Conservation (phyloP, 1,140 invertebrate genomes). For the Formica selysi region DNA sequence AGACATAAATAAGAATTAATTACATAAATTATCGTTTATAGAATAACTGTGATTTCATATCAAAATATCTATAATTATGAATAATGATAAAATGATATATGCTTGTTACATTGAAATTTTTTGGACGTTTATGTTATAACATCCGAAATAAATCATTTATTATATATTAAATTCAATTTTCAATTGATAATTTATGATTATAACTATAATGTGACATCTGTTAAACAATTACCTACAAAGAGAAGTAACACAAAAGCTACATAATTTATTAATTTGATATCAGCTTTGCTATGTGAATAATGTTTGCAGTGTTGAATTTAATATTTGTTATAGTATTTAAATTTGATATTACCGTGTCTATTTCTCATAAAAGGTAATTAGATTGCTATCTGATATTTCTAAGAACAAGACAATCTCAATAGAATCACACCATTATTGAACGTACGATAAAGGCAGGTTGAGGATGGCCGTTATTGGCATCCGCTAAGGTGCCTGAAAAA, state of each 20-base stretch:
- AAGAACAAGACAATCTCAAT: background rate
- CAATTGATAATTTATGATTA: background rate
- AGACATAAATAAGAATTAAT: background rate
- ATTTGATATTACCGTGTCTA: no score
- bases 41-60: background rate
- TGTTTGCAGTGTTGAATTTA: background rate
- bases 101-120: background rate
- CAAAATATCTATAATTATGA: background rate
- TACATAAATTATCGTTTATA: background rate
- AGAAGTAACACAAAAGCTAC: background rate
- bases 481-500: conserved; percentile 70
- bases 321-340: no score
- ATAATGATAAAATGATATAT: conserved; percentile 8
- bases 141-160: conserved; percentile 5
- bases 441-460: conserved; percentile 11
- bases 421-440: conserved; percentile 20
- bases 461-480: conserved; percentile 35
- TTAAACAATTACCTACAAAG: background rate
- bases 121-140: background rate
- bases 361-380: background rate
- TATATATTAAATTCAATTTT: background rate
- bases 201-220: background rate
- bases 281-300: background rate
- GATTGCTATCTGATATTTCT: background rate
- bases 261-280: conserved; percentile 6